Conservation (phyloP, 2,888 invertebrate genomes). For the Diarsia rubi region DNA sequence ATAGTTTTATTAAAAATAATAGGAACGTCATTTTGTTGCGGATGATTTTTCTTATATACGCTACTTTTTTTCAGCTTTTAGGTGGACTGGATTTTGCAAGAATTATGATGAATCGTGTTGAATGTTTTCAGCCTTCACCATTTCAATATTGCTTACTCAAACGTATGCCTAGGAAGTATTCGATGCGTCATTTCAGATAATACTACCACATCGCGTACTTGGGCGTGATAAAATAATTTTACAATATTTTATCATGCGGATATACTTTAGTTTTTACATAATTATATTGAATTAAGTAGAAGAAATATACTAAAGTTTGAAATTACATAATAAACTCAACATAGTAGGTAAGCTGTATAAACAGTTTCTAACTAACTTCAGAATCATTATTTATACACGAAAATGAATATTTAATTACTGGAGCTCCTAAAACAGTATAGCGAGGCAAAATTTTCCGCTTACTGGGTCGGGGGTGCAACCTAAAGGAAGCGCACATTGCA, state of each 20-base stretch:
- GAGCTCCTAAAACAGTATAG: conserved; percentile 1
- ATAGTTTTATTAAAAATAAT: conserved; percentile 1
- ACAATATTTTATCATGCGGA: conserved; percentile 44
- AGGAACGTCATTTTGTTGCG: conserved; percentile 75
- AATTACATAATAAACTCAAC: not conserved
- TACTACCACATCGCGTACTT: conserved; percentile 45
- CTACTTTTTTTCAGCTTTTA: conserved; percentile 29
- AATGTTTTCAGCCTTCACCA: conserved; percentile 39
- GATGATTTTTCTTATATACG: conserved; percentile 52
- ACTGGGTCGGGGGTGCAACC: not conserved
- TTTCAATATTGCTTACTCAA: conserved; percentile 31
- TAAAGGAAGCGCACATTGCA: not conserved
- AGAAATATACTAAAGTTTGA: not conserved
- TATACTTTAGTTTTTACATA: conserved; percentile 27
- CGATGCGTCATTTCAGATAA: conserved; percentile 66
- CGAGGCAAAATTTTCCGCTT: conserved; percentile 7
- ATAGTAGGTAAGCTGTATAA: not conserved
- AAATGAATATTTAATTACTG: conserved; percentile 9
- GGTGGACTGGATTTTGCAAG: conserved; percentile 35
- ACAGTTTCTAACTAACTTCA: not conserved
- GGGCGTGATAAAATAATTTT: conserved; percentile 55
- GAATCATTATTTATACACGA: not conserved
- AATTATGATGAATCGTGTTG: conserved; percentile 4
- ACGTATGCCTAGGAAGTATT: conserved; percentile 40
- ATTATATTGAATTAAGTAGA: not conserved